These are phyloP conservation scores for Drosophila aff. DNA, from an alignment of 1,140 invertebrate species.

Conservation along the genomic window DNA sequence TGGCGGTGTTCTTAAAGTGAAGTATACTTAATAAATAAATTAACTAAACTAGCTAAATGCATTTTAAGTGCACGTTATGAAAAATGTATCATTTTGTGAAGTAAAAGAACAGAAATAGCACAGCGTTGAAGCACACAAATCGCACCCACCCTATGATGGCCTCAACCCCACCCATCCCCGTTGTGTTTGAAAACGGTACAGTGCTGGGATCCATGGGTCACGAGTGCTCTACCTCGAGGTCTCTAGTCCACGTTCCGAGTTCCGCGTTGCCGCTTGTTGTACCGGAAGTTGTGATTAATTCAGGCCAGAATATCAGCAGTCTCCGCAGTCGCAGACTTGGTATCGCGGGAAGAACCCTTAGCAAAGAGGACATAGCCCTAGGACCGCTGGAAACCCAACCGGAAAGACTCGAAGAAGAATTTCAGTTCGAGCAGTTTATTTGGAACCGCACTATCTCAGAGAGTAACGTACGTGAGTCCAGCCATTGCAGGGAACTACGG, in stretches of 20 bases:
- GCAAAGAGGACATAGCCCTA: constrained; percentile 7
- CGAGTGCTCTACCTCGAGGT: constrained; percentile 34
- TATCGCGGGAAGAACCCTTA: background rate
- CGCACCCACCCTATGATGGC: constrained; percentile 27
- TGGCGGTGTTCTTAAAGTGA: background rate
- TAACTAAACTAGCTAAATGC: background rate
- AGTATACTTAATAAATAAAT: no score
- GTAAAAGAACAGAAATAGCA: background rate
- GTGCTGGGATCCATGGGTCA: constrained; percentile 66
- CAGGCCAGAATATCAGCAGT: constrained; percentile 58
- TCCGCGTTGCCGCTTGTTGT: constrained; percentile 40
- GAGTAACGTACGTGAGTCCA: constrained; percentile 73
- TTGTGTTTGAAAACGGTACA: constrained; percentile 78
- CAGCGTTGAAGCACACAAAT: background rate
- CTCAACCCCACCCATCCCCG: constrained; percentile 33
- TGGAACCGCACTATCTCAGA: constrained; percentile 70
- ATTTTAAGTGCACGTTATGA: background rate
- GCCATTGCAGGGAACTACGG: constrained; percentile 59
- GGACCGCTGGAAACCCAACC: constrained; percentile 39
- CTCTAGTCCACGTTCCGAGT: constrained; percentile 23
- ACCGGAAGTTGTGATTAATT: constrained; percentile 76
- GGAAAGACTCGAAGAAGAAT: constrained; percentile 38
- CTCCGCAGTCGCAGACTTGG: constrained; percentile 30
- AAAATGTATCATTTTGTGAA: background rate
- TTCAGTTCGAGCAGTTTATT: constrained; percentile 70